phyloP scores from a whole-genome alignment of 2,888 invertebrate species.

The Brenthis daphne region DNA sequence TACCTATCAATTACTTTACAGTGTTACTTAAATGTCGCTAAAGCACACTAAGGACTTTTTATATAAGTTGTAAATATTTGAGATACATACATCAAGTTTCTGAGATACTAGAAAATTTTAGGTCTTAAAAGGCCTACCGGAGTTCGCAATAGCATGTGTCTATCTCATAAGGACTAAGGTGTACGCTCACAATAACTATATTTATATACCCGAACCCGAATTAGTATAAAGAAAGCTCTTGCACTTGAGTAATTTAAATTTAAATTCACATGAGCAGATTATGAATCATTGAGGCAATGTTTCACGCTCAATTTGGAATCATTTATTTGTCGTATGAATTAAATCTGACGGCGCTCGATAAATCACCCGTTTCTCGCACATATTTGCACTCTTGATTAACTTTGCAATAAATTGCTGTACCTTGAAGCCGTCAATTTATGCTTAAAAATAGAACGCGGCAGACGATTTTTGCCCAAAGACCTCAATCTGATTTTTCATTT shows the following conservation, averaged over 20 bases:
- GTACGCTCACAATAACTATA: too few relatives aligned
- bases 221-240: too few relatives aligned
- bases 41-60: too few relatives aligned
- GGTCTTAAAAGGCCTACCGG: too few relatives aligned
- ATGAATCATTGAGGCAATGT: constrained; percentile 10
- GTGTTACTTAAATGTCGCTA: too few relatives aligned
- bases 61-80: too few relatives aligned
- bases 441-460: background rate
- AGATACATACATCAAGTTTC: too few relatives aligned
- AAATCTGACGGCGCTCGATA: constrained; percentile 24
- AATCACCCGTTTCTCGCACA: constrained; percentile 19
- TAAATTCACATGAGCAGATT: constrained; percentile 2
- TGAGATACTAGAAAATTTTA: too few relatives aligned
- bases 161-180: too few relatives aligned
- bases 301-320: constrained; percentile 15
- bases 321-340: constrained; percentile 23
- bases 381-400: constrained; percentile 28
- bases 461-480: background rate
- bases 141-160: too few relatives aligned
- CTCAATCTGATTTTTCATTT: background rate
- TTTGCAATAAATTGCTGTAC: constrained; percentile 12
- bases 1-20: too few relatives aligned
- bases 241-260: background rate
- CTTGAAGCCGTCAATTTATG: constrained; percentile 1
- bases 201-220: too few relatives aligned